A percentile compares a stretch with the other conserved stretches of the same genome.
Conservation (phyloP, 1,140 invertebrate genomes). For the Pristionchus pacificus region DNA sequence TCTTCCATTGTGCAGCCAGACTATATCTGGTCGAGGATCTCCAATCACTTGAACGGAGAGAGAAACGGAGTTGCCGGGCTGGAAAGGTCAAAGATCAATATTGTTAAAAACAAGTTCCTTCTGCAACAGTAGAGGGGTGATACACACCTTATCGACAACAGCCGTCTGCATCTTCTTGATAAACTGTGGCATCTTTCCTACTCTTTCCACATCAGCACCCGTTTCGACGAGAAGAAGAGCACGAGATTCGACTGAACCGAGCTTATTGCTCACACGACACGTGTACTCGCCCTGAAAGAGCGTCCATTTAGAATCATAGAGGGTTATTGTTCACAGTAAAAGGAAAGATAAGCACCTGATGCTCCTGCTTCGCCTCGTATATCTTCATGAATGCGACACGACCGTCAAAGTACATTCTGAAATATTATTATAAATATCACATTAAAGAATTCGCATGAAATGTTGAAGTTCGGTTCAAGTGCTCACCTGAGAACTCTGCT, state of each 20-base stretch:
- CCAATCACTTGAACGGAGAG: constrained; percentile 39
- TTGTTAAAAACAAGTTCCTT: too few relatives aligned
- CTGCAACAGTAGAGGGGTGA: not conserved
- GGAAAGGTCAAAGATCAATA: too few relatives aligned
- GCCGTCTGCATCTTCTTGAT: constrained; percentile 40
- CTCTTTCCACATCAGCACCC: constrained; percentile 24
- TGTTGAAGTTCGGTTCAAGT: too few relatives aligned
- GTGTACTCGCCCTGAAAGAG: constrained; percentile 16
- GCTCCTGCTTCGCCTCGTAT: constrained; percentile 43
- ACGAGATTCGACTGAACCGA: constrained; percentile 36
- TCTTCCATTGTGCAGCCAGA: constrained; percentile 45
- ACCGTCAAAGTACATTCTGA: constrained; percentile 54
- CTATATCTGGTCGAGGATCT: constrained; percentile 34
- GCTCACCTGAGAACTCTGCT: constrained; percentile 34
- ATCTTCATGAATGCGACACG: constrained; percentile 48
- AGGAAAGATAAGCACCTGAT: too few relatives aligned
- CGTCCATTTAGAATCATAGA: not conserved
- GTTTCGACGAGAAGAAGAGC: constrained; percentile 40
- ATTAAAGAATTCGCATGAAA: too few relatives aligned
- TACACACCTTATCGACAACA: constrained; percentile 20
- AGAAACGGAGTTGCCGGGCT: constrained; percentile 23
- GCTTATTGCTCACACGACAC: constrained; percentile 34
- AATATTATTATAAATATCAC: too few relatives aligned
- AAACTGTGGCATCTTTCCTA: constrained; percentile 46
- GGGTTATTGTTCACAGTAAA: too few relatives aligned